Conservation (phyloP, 2,797 vertebrate genomes). For the Selene dorsalis region DNA sequence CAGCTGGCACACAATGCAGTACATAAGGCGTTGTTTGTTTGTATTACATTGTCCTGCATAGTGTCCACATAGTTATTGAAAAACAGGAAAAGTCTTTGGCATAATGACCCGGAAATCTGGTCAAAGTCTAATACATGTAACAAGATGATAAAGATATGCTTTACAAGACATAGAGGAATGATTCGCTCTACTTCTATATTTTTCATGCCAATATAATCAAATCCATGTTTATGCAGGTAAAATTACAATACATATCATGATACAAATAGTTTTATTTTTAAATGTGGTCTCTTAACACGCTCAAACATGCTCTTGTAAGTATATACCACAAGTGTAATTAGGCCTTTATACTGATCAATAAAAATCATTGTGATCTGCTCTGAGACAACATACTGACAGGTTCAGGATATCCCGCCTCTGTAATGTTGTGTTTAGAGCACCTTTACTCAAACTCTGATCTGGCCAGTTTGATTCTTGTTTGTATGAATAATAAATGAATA, state of each 20-base stretch:
- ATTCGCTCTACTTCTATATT: neutral
- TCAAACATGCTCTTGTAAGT: too few species aligned
- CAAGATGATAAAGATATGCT: neutral
- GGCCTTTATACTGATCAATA: neutral
- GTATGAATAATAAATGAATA: neutral
- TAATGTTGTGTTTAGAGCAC: neutral
- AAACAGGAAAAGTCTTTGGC: neutral
- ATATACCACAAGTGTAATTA: too few species aligned
- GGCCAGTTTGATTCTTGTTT: neutral
- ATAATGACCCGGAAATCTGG: neutral
- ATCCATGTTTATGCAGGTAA: too few species aligned
- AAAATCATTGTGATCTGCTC: neutral
- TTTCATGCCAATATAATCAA: too few species aligned
- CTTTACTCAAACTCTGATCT: too few species aligned
- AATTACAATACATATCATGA: too few species aligned
- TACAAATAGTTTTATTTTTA: too few species aligned
- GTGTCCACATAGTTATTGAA: neutral
- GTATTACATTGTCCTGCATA: neutral
- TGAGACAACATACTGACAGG: neutral
- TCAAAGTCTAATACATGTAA: neutral
- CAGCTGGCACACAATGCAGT: neutral
- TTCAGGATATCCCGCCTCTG: neutral
- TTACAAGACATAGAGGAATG: neutral
- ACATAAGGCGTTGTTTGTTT: slow-evolving; percentile 36
- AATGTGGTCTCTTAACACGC: too few species aligned